Percentiles rank a stretch among this genome's conserved stretches.
Conservation (phyloP, 2,797 vertebrate genomes). For the Podarcis siculus region DNA sequence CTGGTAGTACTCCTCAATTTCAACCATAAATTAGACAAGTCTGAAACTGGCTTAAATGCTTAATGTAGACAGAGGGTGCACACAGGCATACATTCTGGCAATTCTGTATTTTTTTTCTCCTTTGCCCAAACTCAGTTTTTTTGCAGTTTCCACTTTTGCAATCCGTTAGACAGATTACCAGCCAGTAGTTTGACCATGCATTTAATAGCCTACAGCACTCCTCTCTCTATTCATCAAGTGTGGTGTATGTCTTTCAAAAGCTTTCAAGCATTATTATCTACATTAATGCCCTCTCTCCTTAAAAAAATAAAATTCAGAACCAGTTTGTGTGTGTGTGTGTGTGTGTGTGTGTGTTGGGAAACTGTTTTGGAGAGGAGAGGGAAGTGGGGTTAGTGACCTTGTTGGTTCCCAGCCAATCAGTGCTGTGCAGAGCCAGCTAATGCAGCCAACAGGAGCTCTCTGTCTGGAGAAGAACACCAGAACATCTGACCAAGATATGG, state of each 20-base stretch:
- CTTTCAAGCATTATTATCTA: neutral
- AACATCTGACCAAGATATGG: neutral
- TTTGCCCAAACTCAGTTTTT: neutral
- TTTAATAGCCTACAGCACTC: neutral
- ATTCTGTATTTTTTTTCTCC: neutral
- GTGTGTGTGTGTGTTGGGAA: neutral
- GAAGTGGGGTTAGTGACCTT: neutral
- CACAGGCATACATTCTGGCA: too few species aligned
- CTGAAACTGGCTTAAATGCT: neutral
- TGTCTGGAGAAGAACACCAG: neutral
- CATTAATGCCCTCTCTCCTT: neutral
- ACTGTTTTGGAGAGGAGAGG: neutral
- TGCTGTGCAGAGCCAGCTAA: neutral
- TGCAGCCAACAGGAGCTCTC: too few species aligned
- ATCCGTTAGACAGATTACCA: neutral
- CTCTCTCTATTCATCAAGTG: neutral
- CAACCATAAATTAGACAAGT: neutral
- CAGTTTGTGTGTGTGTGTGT: too few species aligned
- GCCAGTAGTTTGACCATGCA: too few species aligned
- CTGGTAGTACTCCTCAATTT: neutral
- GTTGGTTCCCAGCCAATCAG: neutral
- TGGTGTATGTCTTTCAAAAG: neutral
- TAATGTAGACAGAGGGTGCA: neutral
- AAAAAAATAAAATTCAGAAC: too few species aligned
- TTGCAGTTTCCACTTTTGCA: neutral